Evolutionary conservation across 2,888 invertebrate genomes (phyloP).

Genomic region (Herminia tarsipennalis): DNA sequence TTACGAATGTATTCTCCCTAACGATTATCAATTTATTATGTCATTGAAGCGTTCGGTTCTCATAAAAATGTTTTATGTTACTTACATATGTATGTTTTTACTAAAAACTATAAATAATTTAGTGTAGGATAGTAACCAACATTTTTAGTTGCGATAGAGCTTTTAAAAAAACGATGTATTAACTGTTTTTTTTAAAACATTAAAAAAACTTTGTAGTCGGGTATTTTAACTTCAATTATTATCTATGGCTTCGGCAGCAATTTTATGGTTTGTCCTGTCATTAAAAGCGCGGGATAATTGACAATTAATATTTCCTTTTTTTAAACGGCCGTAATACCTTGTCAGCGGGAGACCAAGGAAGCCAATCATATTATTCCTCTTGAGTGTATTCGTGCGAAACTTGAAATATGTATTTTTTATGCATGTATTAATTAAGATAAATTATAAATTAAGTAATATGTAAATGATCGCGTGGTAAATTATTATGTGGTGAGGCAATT

Average conservation of each 20-base stretch:
- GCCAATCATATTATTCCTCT: constrained; percentile 21
- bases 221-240: no score
- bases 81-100: neutral
- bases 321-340: constrained; percentile 18
- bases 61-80: constrained; percentile 50
- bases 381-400: constrained; percentile 36
- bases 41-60: constrained; percentile 48
- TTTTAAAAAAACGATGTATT: no score
- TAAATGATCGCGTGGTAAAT: no score
- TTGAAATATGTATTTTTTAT: constrained; percentile 34
- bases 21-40: constrained; percentile 62
- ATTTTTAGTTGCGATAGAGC: no score
- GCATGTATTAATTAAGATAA: constrained; percentile 44
- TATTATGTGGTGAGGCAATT: no score
- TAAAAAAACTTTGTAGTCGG: no score
- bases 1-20: constrained; percentile 62
- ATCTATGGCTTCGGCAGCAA: constrained; percentile 1
- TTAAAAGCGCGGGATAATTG: constrained; percentile 14
- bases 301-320: constrained; percentile 20
- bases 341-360: constrained; percentile 34
- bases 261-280: constrained; percentile 6
- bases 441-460: constrained; percentile 5
- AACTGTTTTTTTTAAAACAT: no score
- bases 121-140: no score
- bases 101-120: no score